phyloP scores from a whole-genome alignment of 2,113 vertebrate genomes.

The Naja naja region DNA sequence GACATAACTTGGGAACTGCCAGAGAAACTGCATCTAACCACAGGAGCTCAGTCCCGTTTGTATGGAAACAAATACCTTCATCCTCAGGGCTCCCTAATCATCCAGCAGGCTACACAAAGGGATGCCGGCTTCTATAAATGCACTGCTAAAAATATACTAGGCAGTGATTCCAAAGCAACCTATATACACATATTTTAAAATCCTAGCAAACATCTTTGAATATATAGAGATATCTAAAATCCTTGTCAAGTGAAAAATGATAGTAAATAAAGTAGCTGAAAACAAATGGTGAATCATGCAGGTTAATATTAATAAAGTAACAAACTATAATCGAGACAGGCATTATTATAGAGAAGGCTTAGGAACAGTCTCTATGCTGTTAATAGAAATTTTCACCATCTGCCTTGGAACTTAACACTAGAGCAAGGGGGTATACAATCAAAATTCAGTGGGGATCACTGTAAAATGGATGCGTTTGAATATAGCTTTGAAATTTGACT shows the following conservation, averaged over 20 bases:
- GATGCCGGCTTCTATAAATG: slow-evolving; percentile 88
- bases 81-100: slow-evolving; percentile 84
- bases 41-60: slow-evolving; percentile 76
- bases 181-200: slow-evolving; percentile 84
- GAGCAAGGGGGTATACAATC: not conserved
- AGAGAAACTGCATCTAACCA: slow-evolving; percentile 74
- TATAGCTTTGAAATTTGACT: not conserved
- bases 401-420: slow-evolving; percentile 9
- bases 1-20: slow-evolving; percentile 89
- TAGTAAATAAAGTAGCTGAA: slow-evolving; percentile 50
- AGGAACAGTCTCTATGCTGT: slow-evolving; percentile 16
- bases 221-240: slow-evolving; percentile 44
- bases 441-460: not conserved
- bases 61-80: slow-evolving; percentile 88
- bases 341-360: slow-evolving; percentile 11
- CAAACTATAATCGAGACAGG: slow-evolving; percentile 7
- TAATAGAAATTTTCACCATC: slow-evolving; percentile 5
- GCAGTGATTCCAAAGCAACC: slow-evolving; percentile 83
- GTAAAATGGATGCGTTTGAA: not conserved
- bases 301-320: slow-evolving; percentile 16
- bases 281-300: not conserved
- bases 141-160: slow-evolving; percentile 84
- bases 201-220: slow-evolving; percentile 21
- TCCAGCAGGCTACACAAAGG: slow-evolving; percentile 77
- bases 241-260: slow-evolving; percentile 62